phyloP scores from a whole-genome alignment of 1,140 invertebrate genomes.

The Hylaeus anthracinus region DNA sequence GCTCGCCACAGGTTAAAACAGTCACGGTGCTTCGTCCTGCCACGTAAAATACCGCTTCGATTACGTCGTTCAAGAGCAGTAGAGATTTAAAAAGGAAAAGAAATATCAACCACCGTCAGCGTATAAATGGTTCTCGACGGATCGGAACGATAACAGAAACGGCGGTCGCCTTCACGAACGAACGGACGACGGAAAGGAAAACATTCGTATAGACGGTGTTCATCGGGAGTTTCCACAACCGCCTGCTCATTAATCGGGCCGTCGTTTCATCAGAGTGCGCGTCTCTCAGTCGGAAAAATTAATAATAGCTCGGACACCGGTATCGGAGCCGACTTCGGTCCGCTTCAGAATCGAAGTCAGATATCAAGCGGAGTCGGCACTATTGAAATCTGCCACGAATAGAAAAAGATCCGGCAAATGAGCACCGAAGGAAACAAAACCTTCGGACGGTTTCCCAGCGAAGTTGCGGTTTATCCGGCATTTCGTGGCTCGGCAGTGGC shows the following conservation, averaged over 20 bases:
- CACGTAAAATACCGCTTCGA: no score
- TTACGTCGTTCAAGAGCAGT: no score
- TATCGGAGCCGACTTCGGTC: neutral
- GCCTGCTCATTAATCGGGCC: conserved; percentile 1
- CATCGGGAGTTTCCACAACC: neutral
- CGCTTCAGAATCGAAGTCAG: conserved; percentile 13
- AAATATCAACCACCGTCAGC: no score
- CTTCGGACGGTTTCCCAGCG: neutral
- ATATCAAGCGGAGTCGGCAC: neutral
- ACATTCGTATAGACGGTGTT: neutral
- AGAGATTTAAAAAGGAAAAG: no score
- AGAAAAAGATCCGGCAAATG: conserved; percentile 13
- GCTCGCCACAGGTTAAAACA: no score
- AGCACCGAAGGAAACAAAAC: conserved; percentile 39
- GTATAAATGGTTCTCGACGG: neutral
- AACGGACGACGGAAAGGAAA: neutral
- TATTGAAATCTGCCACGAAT: conserved; percentile 28
- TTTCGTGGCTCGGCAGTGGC: conserved; percentile 47
- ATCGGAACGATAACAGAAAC: neutral
- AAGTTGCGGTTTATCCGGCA: conserved; percentile 57
- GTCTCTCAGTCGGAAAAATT: conserved; percentile 13
- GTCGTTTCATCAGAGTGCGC: neutral
- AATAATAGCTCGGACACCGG: conserved; percentile 25
- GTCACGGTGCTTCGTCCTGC: no score
- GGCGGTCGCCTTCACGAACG: neutral